Evolutionary conservation across 2,797 vertebrate genomes (phyloP).

Genomic region (Sebastes ruberrimus): DNA sequence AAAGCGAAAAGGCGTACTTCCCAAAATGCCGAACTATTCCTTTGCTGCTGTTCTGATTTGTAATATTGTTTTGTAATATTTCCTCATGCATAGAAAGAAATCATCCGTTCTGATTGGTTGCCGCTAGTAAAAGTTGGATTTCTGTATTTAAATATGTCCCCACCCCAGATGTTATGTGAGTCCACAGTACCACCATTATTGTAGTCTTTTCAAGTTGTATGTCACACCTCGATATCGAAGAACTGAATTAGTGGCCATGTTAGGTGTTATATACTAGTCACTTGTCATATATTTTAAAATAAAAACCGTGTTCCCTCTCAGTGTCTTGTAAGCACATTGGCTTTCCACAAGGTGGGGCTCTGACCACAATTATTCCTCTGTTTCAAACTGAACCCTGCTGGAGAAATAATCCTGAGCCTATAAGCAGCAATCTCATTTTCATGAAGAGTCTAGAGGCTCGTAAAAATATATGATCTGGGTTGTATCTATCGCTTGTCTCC

Average conservation of each 20-base stretch:
- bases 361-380: not conserved
- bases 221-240: not conserved
- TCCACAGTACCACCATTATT: not conserved
- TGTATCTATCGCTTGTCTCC: not conserved
- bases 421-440: constrained; percentile 24
- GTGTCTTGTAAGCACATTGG: constrained; percentile 9
- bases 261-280: not conserved
- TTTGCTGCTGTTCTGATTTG: no score
- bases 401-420: not conserved
- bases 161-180: no score
- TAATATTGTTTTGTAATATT: no score
- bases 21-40: no score
- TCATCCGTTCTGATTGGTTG: no score
- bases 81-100: accelerated
- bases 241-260: not conserved
- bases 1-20: no score
- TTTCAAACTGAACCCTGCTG: not conserved
- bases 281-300: not conserved
- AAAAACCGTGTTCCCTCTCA: not conserved
- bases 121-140: no score
- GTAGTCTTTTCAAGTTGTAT: not conserved
- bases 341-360: constrained; percentile 56
- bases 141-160: no score
- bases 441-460: not conserved
- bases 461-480: constrained; percentile 28